phyloP scores from a whole-genome alignment of 2,113 vertebrate species.

The Pelobates fuscus region DNA sequence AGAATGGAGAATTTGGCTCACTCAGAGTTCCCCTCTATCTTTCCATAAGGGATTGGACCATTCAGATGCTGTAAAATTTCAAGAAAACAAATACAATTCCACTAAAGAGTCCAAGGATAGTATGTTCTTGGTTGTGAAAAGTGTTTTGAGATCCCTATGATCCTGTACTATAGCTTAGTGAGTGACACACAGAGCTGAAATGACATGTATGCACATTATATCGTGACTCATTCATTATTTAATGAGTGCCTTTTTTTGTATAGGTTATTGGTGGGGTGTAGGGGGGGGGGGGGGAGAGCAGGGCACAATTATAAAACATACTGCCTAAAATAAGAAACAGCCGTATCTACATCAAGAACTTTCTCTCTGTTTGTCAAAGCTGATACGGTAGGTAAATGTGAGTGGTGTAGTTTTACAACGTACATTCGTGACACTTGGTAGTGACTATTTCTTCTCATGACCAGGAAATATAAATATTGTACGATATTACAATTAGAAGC shows the following conservation, averaged over 20 bases:
- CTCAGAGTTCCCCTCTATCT: background rate
- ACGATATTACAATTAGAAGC: slow-evolving; percentile 78
- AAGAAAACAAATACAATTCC: background rate
- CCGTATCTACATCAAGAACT: background rate
- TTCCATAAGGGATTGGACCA: background rate
- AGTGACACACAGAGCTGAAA: background rate
- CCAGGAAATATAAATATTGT: slow-evolving; percentile 83
- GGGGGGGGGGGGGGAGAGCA: background rate
- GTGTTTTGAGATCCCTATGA: background rate
- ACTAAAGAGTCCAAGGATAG: background rate
- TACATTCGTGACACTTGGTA: slow-evolving; percentile 37
- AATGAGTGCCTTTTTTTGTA: slow-evolving; percentile 2
- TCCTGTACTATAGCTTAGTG: background rate
- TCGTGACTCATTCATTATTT: slow-evolving; percentile 1
- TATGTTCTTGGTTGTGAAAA: background rate
- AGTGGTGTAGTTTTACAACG: slow-evolving; percentile 3
- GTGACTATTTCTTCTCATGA: slow-evolving; percentile 64
- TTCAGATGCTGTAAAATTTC: slow-evolving; percentile 17
- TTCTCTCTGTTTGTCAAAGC: background rate
- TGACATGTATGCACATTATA: background rate
- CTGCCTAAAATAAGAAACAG: slow-evolving; percentile 5
- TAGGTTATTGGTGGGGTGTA: background rate
- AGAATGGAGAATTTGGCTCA: background rate
- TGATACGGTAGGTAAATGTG: slow-evolving; percentile 4
- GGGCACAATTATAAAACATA: background rate